Percentiles rank a stretch among this genome's conserved stretches.
These are phyloP conservation scores for Drosophila mayri DNA, from an alignment of 1,140 invertebrate genomes.

Conservation along the genomic window DNA sequence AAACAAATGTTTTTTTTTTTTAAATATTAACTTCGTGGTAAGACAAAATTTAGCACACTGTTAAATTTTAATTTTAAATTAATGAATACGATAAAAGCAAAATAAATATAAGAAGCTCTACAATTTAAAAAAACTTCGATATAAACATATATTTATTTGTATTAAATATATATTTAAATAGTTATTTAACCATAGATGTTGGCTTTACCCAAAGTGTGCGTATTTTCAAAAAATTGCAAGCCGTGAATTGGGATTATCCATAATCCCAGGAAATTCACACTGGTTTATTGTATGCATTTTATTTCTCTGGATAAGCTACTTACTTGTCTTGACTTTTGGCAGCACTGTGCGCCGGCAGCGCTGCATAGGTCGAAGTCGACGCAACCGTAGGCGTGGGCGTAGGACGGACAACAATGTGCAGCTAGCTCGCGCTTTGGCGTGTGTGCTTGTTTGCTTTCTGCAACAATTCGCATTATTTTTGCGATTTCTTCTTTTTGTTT, in stretches of 20 bases:
- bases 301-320: slow-evolving; percentile 14
- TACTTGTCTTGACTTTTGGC: slow-evolving; percentile 29
- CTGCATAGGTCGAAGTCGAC: slow-evolving; percentile 29
- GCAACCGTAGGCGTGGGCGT: slow-evolving; percentile 29
- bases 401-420: slow-evolving; percentile 23
- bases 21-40: too few relatives aligned
- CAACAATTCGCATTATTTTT: slow-evolving; percentile 48
- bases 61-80: too few relatives aligned
- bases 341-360: slow-evolving; percentile 37
- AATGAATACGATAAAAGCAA: too few relatives aligned
- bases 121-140: neutral
- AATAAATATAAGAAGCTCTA: neutral
- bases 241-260: neutral
- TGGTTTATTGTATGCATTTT: neutral
- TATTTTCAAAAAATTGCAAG: neutral
- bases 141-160: neutral
- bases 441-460: slow-evolving; percentile 40
- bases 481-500: slow-evolving; percentile 29
- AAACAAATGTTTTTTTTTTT: too few relatives aligned
- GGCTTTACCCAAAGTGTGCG: too few relatives aligned
- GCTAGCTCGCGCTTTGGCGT: slow-evolving; percentile 30
- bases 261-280: too few relatives aligned
- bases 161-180: neutral
- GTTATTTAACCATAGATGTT: neutral
- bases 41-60: too few relatives aligned